Conservation (phyloP, 1,140 invertebrate genomes). For the Stratiolaelaps scimitus region DNA sequence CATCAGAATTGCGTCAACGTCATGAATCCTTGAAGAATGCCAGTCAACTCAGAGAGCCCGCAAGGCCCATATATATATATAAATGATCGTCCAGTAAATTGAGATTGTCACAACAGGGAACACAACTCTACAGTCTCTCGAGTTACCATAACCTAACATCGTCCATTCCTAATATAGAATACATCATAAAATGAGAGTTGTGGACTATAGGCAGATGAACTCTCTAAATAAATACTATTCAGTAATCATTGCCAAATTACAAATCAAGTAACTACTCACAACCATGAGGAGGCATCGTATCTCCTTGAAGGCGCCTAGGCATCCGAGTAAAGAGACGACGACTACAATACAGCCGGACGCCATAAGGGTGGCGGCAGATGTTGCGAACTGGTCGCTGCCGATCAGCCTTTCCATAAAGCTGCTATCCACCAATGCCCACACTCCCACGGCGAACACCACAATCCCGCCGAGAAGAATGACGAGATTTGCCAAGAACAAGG, state of each 20-base stretch:
- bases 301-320: conserved; percentile 68
- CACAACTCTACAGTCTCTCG: too few species aligned
- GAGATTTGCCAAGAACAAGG: conserved; percentile 41
- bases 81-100: too few species aligned
- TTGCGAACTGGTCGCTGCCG: conserved; percentile 66
- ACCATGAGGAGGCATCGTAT: conserved; percentile 73
- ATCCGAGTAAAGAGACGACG: conserved; percentile 67
- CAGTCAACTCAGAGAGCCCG: too few species aligned
- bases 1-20: too few species aligned
- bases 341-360: conserved; percentile 60
- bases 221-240: too few species aligned
- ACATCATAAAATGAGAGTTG: too few species aligned
- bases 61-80: too few species aligned
- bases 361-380: conserved; percentile 64
- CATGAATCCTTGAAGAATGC: too few species aligned
- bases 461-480: conserved; percentile 51
- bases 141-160: too few species aligned
- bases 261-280: conserved; percentile 44
- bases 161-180: too few species aligned
- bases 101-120: too few species aligned
- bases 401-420: conserved; percentile 65
- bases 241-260: not conserved
- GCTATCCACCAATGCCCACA: conserved; percentile 67
- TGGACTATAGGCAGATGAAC: too few species aligned
- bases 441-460: conserved; percentile 56